These are phyloP conservation scores for Erethizon dorsatum DNA, from an alignment of 2,797 vertebrate genomes.

Conservation along the genomic window DNA sequence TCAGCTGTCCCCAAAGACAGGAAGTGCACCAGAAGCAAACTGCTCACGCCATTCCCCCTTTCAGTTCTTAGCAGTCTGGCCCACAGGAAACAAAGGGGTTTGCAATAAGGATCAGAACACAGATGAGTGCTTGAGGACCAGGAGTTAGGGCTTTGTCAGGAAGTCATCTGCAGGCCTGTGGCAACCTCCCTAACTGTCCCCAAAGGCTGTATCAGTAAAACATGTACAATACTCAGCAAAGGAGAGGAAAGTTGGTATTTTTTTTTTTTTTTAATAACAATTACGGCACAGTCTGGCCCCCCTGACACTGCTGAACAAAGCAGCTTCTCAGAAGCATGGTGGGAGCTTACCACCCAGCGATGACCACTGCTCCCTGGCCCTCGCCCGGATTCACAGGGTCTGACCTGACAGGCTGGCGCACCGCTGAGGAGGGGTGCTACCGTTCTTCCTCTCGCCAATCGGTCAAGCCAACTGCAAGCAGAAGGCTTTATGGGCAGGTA, in stretches of 20 bases:
- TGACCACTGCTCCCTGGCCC: background rate
- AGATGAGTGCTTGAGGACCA: background rate
- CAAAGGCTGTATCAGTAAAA: conserved; percentile 5
- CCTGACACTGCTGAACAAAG: conserved; percentile 45
- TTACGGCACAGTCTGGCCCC: conserved; percentile 54
- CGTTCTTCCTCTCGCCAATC: background rate
- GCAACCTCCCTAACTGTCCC: conserved; percentile 24
- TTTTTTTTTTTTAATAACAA: conserved; percentile 50
- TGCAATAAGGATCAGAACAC: background rate
- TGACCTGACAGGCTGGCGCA: background rate
- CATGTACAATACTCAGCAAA: background rate
- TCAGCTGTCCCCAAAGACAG: background rate
- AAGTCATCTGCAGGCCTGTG: conserved; percentile 29
- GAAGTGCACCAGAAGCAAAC: conserved; percentile 74
- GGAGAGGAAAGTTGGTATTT: conserved; percentile 32
- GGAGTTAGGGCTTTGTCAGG: background rate
- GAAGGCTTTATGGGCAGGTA: background rate
- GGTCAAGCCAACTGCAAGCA: background rate
- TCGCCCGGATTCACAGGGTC: background rate
- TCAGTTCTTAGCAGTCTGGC: conserved; percentile 78
- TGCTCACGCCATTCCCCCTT: conserved; percentile 77
- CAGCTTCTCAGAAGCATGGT: background rate
- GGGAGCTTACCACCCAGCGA: background rate
- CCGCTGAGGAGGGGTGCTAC: background rate
- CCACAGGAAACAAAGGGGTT: conserved; percentile 44